Evolutionary conservation across 2,113 vertebrate species (phyloP).

Genomic region (Malurus cyaneus): DNA sequence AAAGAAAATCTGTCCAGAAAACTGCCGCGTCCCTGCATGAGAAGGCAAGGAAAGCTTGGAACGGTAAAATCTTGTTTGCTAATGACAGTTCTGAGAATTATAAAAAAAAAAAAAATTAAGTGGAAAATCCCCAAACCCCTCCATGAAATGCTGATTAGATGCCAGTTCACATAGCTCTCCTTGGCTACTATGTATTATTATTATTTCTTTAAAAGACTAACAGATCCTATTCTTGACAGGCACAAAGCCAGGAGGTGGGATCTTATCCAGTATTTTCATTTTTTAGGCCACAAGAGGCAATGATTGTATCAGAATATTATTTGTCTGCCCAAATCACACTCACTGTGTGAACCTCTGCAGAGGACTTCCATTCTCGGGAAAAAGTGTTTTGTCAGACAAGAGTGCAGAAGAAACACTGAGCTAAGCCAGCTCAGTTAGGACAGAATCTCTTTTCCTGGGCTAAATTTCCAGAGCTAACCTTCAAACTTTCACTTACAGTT

Average conservation of each 20-base stretch:
- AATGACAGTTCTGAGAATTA: conserved; percentile 67
- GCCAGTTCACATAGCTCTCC: conserved; percentile 75
- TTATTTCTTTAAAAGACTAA: conserved; percentile 74
- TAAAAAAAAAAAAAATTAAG: neutral
- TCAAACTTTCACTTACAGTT: neutral
- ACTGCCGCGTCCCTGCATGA: neutral
- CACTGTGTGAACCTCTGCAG: conserved; percentile 64
- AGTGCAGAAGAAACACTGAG: neutral
- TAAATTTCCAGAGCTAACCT: neutral
- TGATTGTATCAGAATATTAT: conserved; percentile 73
- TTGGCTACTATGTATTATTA: conserved; percentile 76
- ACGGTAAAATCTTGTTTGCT: conserved; percentile 59
- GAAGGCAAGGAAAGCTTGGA: conserved; percentile 17
- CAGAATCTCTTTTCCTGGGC: neutral
- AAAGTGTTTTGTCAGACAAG: conserved; percentile 34
- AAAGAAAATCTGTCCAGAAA: neutral
- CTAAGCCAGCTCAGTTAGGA: neutral
- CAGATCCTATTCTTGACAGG: conserved; percentile 74
- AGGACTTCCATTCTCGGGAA: conserved; percentile 23
- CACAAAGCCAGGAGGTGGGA: conserved; percentile 71
- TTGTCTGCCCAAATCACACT: conserved; percentile 59
- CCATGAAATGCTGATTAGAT: conserved; percentile 63
- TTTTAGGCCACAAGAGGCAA: conserved; percentile 70
- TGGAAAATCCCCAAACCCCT: neutral
- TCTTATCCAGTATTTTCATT: conserved; percentile 75